A percentile compares a stretch with the other conserved stretches of the same genome.
phyloP scores from a whole-genome alignment of 1,140 invertebrate species.

The Caenorhabditis briggsae region DNA sequence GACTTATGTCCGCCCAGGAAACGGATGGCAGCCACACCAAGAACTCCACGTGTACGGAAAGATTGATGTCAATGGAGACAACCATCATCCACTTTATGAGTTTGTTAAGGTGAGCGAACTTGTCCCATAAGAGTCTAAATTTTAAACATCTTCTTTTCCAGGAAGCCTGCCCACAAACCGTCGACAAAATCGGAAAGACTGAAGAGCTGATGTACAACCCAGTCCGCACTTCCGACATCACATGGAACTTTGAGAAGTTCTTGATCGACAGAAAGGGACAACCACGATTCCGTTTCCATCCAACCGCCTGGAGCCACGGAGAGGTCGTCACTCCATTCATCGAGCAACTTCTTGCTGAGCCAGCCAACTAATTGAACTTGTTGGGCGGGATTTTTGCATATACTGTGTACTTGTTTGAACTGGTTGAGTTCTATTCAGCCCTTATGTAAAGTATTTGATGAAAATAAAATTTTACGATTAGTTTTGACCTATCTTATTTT shows the following conservation, averaged over 20 bases:
- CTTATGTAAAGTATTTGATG: conserved; percentile 13
- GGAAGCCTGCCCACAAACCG: conserved; percentile 75
- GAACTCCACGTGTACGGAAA: conserved; percentile 78
- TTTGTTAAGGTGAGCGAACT: conserved; percentile 77
- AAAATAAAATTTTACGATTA: too few relatives aligned
- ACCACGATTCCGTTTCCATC: conserved; percentile 73
- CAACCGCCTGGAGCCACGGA: conserved; percentile 75
- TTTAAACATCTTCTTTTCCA: conserved; percentile 59
- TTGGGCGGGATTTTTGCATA: neutral
- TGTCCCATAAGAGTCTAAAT: neutral
- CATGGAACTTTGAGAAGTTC: conserved; percentile 81
- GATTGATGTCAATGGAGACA: conserved; percentile 79
- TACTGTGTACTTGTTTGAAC: neutral
- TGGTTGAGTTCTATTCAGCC: conserved; percentile 33
- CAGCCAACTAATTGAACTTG: neutral
- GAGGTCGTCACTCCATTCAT: conserved; percentile 73
- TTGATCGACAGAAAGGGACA: conserved; percentile 78
- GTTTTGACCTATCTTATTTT: too few relatives aligned
- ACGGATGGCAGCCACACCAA: conserved; percentile 78
- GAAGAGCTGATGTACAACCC: conserved; percentile 76
- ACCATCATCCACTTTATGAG: conserved; percentile 79
- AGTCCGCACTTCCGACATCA: conserved; percentile 78
- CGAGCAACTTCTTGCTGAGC: conserved; percentile 69
- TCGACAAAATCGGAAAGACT: conserved; percentile 73
- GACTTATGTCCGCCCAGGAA: conserved; percentile 79